phyloP scores from a whole-genome alignment of 1,140 invertebrate genomes.

The Melitaea cinxia region DNA sequence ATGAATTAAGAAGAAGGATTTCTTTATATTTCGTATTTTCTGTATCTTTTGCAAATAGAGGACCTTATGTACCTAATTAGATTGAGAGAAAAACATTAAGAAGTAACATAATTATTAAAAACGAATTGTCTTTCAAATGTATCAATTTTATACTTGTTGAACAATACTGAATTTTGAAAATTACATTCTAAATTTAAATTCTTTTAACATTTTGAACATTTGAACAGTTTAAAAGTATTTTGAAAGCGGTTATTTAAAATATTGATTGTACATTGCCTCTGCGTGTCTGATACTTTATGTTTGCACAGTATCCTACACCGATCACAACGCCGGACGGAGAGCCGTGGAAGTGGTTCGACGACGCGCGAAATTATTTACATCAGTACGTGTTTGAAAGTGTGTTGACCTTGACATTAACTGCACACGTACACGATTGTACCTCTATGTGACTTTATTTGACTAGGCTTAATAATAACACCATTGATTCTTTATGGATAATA shows the following conservation, averaged over 20 bases:
- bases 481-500: too few relatives aligned
- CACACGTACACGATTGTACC: not conserved
- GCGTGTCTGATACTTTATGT: slow-evolving; percentile 56
- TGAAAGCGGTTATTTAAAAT: too few relatives aligned
- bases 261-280: slow-evolving; percentile 42
- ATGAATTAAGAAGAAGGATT: too few relatives aligned
- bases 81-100: not conserved
- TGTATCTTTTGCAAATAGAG: too few relatives aligned
- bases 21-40: too few relatives aligned
- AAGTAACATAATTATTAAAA: not conserved
- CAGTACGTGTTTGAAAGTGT: slow-evolving; percentile 19
- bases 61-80: not conserved
- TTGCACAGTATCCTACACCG: slow-evolving; percentile 88
- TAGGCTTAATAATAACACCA: too few relatives aligned
- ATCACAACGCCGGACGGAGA: slow-evolving; percentile 91
- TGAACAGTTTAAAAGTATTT: not conserved
- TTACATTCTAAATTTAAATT: too few relatives aligned
- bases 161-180: too few relatives aligned
- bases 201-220: not conserved
- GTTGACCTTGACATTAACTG: slow-evolving; percentile 18
- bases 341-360: slow-evolving; percentile 93
- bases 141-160: too few relatives aligned
- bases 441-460: too few relatives aligned
- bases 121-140: too few relatives aligned
- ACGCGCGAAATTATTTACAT: slow-evolving; percentile 17